phyloP scores from a whole-genome alignment of 1,140 invertebrate species.

The Hyphantria cunea region DNA sequence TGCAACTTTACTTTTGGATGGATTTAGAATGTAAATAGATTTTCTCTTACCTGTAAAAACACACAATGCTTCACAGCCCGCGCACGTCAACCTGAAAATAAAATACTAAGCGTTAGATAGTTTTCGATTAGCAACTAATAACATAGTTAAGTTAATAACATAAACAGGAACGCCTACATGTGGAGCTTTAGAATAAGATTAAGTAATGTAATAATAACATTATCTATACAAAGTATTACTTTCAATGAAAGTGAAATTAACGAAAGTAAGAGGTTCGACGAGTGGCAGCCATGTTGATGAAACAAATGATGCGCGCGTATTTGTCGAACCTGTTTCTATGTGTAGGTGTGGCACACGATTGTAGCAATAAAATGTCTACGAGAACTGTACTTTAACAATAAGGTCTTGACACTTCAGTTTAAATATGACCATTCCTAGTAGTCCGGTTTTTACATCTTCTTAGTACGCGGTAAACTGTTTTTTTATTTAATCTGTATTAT shows the following conservation, averaged over 20 bases:
- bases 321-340: constrained; percentile 26
- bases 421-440: constrained; percentile 4
- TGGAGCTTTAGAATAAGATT: constrained; percentile 48
- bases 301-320: constrained; percentile 45
- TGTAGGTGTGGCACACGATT: constrained; percentile 26
- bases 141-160: constrained; percentile 9
- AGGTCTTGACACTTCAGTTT: constrained; percentile 17
- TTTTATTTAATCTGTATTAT: background rate
- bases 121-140: constrained; percentile 7
- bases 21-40: no score
- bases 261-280: constrained; percentile 72
- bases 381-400: constrained; percentile 5
- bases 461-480: background rate
- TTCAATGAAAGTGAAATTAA: constrained; percentile 73
- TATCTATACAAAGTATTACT: constrained; percentile 48
- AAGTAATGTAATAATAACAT: constrained; percentile 45
- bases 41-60: constrained; percentile 26
- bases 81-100: constrained; percentile 28
- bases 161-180: constrained; percentile 36
- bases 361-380: constrained; percentile 16
- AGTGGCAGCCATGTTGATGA: constrained; percentile 57
- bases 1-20: no score
- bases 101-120: constrained; percentile 2
- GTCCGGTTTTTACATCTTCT: constrained; percentile 4
- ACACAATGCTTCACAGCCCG: constrained; percentile 25